Base-by-base conservation (phyloP, 2,113 vertebrate species). In the Fregetta grallaria region DNA sequence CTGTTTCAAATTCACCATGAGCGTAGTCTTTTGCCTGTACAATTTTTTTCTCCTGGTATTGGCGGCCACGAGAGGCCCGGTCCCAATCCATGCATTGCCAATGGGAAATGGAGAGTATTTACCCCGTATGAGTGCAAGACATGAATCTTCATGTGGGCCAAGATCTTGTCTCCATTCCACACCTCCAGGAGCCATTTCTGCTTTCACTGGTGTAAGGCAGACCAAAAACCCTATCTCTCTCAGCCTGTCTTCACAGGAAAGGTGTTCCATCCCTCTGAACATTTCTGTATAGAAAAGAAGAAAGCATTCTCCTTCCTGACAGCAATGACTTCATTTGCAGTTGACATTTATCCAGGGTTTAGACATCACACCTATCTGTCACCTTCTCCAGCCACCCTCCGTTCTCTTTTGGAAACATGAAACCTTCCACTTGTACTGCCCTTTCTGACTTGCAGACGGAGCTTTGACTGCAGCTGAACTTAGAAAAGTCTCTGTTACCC, bases 41-140 rank as follows among this genome's bases (percentile, higher is more conserved):
- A 42, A 9, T 32, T 71, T 67, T 62, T 61, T 91, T 22, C 11
- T 50, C 11, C 12, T 44, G 2, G 5, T 36, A 29, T 13, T 78
- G 42, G 23, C 0, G 0, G 44, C 26, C 49, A 62, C 2, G 1
- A 72, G 44, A 40, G 21, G 5, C 53, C 27, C 1, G 0, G 32
- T 58, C 55, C 67, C 58, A 6, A 62, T 77, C 29, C 23, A n/a
- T 7, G 5, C 8, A 13, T 16, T 65, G 29, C 18, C 3, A 1
- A 6, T 18, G 27, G n/a, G 30, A 80, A 70, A 49, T 34, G 10
- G 6, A 2, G 4, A 42, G 15, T 30, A 53, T 15, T 71, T 63
- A n/a, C 2, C 15, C n/a, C 0, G 0, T 10, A 13, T 13, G 8
- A 74, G 8, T 42, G 34, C 30, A 70, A 77, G 55, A 29, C 0